Conservation (phyloP, 2,888 invertebrate species). For the Hofmannophila pseudospretella region DNA sequence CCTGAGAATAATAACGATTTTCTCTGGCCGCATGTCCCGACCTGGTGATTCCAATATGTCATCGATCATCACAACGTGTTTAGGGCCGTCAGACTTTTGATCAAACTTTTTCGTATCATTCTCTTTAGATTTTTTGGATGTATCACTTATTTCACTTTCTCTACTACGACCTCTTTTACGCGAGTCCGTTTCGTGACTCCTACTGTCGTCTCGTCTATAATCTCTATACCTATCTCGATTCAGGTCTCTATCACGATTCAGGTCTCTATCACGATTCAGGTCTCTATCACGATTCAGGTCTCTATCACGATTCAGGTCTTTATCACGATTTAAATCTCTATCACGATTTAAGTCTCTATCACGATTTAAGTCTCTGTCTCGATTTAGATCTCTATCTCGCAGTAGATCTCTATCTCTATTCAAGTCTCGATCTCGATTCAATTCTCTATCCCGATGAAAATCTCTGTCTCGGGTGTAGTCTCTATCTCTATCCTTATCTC, state of each 20-base stretch:
- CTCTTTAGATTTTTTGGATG: conserved; percentile 42
- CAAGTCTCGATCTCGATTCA: conserved; percentile 9
- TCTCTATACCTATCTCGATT: conserved; percentile 27
- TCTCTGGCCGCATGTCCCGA: conserved; percentile 85
- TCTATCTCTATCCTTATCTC: conserved; percentile 27
- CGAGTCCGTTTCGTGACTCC: conserved; percentile 49
- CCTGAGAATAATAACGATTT: conserved; percentile 91
- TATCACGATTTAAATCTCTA: conserved; percentile 18
- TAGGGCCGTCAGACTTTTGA: conserved; percentile 34
- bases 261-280: conserved; percentile 25
- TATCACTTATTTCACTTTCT: conserved; percentile 40
- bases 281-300: conserved; percentile 16
- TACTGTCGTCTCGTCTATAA: conserved; percentile 31
- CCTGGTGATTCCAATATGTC: conserved; percentile 90
- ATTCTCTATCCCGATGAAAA: conserved; percentile 27
- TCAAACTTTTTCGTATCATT: conserved; percentile 11
- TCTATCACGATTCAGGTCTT: conserved; percentile 24
- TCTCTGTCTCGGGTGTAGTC: conserved; percentile 23
- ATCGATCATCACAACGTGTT: conserved; percentile 82
- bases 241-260: conserved; percentile 13
- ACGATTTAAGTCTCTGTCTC: conserved; percentile 26
- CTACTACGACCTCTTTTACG: conserved; percentile 54
- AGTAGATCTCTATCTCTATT: conserved; percentile 34
- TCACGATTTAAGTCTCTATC: conserved; percentile 23
- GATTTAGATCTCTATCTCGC: conserved; percentile 15